Percentiles rank a stretch among this genome's conserved stretches.
These are phyloP conservation scores for Sceliomorpha sp. DNA, from an alignment of 2,888 invertebrate species.

Conservation along the genomic window DNA sequence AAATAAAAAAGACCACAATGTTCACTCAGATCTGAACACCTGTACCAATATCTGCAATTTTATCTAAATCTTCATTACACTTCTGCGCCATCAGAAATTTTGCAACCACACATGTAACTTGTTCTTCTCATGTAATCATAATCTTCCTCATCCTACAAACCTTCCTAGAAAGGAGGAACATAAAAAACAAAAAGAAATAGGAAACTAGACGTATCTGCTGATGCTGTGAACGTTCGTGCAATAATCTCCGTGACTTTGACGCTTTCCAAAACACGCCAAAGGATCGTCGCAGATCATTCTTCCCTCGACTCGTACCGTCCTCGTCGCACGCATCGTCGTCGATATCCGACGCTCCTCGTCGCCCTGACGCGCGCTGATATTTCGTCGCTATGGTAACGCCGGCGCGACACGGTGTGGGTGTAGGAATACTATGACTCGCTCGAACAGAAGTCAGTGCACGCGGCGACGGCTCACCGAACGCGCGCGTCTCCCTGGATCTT, in stretches of 20 bases:
- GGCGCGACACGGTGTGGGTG: conserved; percentile 49
- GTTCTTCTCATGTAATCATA: no score
- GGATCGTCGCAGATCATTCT: conserved; percentile 25
- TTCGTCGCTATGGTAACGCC: conserved; percentile 65
- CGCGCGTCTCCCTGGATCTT: conserved; percentile 55
- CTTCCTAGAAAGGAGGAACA: no score
- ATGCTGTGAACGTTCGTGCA: conserved; percentile 13
- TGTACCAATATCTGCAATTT: no score
- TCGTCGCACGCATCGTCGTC: conserved; percentile 18
- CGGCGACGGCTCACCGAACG: conserved; percentile 73
- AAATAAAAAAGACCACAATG: no score
- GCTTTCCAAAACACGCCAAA: conserved; percentile 29
- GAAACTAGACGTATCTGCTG: conserved; percentile 9
- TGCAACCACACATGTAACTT: no score
- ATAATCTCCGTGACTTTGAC: conserved; percentile 38
- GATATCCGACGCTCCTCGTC: conserved; percentile 17
- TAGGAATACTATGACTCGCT: conserved; percentile 56
- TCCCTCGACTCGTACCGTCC: conserved; percentile 16
- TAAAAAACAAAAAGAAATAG: no score
- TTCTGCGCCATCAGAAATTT: no score
- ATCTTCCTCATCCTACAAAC: no score
- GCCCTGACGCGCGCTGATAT: conserved; percentile 49
- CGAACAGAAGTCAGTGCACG: conserved; percentile 76
- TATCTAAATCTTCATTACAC: no score
- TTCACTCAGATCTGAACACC: no score